Evolutionary conservation across 1,140 invertebrate genomes (phyloP), one percentile per base, ranked within the genome.

Genomic region (Drosophila varians): DNA sequence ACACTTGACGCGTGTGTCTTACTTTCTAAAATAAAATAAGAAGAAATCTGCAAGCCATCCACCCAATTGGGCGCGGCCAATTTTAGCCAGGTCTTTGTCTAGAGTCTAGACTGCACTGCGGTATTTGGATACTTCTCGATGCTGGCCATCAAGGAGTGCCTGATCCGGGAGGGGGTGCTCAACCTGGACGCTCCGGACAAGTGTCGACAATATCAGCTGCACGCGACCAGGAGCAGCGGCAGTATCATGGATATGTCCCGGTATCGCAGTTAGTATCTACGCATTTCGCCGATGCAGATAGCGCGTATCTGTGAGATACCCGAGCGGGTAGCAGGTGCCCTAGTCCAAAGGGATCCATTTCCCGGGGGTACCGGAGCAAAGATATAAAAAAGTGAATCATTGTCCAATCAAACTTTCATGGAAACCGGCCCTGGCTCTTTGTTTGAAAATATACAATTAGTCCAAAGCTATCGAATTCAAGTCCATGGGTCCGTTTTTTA

Each of bases 121-220:
- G 4, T 40, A 14, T 5, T 40, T 40, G 12, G n/a, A 40, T n/a
- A n/a, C 12, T 7, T 14, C 14, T 16, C 31, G 54, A 57, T 90
- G 89, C 69, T 90, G 62, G 89, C 89, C 69, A 84, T 90, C 57
- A 90, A 90, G 75, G 89, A 90, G 84, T 90, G 89, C 38, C 43
- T 90, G 2, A 90, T 90, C 54, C 83, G 89, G 16, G 89, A 90
- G 72, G 89, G 89, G 62, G 89, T 90, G 16, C 78, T 90, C 34
- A 89, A 90, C 76, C 66, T 90, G 60, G 88, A 90, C 65, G 75
- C 57, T 12, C 72, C 60, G 21, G 56, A 49, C 26, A 64, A 43
- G 6, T 74, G 60, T 40, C 65, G 57, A 4, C 64, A 79, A 11
- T 87, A 77, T 42, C 74, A 72, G 16, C 54, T 83, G 34, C 54